Percentiles rank a stretch among this genome's conserved stretches.
These are phyloP conservation scores for Sesamia inferens DNA, from an alignment of 2,888 invertebrate species.

Conservation along the genomic window DNA sequence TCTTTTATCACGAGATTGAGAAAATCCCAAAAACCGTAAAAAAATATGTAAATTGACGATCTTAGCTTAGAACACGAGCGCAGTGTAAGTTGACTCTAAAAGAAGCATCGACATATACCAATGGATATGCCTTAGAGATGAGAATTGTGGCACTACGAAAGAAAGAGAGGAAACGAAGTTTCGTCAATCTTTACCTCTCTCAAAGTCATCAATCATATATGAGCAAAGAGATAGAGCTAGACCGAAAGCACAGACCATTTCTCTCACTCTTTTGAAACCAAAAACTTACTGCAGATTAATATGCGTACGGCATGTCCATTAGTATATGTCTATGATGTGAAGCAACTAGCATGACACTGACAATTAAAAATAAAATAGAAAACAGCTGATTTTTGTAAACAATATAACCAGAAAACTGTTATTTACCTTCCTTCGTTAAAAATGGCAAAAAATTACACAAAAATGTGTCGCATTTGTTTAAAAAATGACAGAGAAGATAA, in stretches of 20 bases:
- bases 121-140: no score
- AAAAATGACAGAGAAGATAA: slow-evolving; percentile 19
- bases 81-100: not conserved
- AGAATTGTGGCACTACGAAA: no score
- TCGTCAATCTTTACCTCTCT: no score
- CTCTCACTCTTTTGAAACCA: no score
- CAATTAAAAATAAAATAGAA: not conserved
- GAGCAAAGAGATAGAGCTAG: no score
- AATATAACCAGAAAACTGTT: not conserved
- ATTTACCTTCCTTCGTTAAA: not conserved
- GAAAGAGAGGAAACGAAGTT: no score
- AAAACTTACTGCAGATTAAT: no score
- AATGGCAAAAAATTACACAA: slow-evolving; percentile 27
- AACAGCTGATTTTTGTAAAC: slow-evolving; percentile 31
- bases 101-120: no score
- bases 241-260: no score
- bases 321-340: not conserved
- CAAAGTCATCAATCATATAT: no score
- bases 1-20: not conserved
- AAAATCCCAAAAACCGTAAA: slow-evolving; percentile 18
- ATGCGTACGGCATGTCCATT: no score
- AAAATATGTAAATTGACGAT: not conserved
- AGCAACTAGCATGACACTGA: not conserved
- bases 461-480: slow-evolving; percentile 52
- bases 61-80: not conserved